Evolutionary conservation across 2,113 vertebrate species (phyloP).

Genomic region (Hypocryptadius cinnamomeus): DNA sequence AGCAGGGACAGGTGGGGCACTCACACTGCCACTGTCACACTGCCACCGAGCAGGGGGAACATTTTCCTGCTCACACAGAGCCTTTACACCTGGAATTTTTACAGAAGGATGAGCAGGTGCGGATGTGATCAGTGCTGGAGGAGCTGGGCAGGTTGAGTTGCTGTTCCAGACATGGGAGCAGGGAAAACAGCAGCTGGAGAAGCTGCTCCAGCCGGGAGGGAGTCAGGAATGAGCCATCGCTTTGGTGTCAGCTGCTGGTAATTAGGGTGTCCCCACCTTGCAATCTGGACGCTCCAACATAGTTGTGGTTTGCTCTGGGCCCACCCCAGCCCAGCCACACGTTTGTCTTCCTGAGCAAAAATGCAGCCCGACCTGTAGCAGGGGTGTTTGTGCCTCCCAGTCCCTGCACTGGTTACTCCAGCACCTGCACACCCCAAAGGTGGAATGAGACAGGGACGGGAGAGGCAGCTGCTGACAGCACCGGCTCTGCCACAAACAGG

Average conservation of each 20-base stretch:
- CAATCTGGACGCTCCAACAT: background rate
- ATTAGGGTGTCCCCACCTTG: background rate
- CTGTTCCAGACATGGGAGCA: background rate
- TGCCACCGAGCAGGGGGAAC: background rate
- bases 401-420: background rate
- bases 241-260: background rate
- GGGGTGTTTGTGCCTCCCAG: background rate
- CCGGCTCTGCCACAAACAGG: background rate
- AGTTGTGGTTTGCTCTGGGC: background rate
- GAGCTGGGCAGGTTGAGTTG: background rate
- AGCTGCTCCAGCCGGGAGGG: background rate
- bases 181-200: background rate
- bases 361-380: slow-evolving; percentile 5
- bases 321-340: background rate
- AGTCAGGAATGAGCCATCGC: background rate
- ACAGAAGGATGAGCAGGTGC: background rate
- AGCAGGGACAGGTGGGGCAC: background rate
- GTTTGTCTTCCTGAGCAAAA: background rate
- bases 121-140: background rate
- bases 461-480: background rate
- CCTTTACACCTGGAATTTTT: background rate
- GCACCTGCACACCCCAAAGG: background rate
- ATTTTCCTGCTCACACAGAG: background rate
- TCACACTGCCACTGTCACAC: background rate
- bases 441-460: background rate